Base-by-base conservation (phyloP, 2,888 invertebrate genomes). In the Anagyrus pseudococci region DNA sequence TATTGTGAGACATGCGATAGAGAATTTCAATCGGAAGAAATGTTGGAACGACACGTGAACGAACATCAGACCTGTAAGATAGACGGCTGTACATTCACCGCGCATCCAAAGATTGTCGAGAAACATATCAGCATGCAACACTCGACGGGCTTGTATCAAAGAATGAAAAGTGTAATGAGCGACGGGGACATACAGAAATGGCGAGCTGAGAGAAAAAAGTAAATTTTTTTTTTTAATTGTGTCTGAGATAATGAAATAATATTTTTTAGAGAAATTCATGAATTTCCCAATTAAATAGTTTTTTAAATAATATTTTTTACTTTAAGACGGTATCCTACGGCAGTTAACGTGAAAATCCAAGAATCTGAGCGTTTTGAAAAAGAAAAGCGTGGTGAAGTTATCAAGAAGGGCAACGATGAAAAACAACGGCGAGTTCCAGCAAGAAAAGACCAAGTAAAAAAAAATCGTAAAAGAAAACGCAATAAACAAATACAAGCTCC, bases 91-190 rank as follows among this genome's bases (percentile, higher is more conserved):
- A 85, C 84, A 37, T 94, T 92, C 82, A 83, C 87, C 62, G 94
- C 92, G 3, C 91, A 92, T 77, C 87, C 90, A 3, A 89, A 89
- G 77, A 85, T 94, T 2, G 87, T 96, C 15, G 88, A 89, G 64
- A 88, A 88, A 70, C 96, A 96, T 76, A 87, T 93, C 69, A 85
- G 86, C 77, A 88, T 91, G 85, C 92, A 94, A 81, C 96, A 96
- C 80, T 85, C 86, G 6, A 88, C 90, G n/a, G 95, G 94, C 0
- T 80, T 95, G 19, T 96, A 90, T 73, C 86, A 90, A 56, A 89
- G 88, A 79, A 89, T 96, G 65, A 87, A 88, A 69, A 88, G 89
- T 69, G 74, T 91, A 6, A 87, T 89, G 66, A 89, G 91, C 4
- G 89, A 91, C 0, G 93, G 94, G 77, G 94, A 94, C 69, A 89